Conservation (phyloP, 2,797 vertebrate species). For the Malacoraja senta region DNA sequence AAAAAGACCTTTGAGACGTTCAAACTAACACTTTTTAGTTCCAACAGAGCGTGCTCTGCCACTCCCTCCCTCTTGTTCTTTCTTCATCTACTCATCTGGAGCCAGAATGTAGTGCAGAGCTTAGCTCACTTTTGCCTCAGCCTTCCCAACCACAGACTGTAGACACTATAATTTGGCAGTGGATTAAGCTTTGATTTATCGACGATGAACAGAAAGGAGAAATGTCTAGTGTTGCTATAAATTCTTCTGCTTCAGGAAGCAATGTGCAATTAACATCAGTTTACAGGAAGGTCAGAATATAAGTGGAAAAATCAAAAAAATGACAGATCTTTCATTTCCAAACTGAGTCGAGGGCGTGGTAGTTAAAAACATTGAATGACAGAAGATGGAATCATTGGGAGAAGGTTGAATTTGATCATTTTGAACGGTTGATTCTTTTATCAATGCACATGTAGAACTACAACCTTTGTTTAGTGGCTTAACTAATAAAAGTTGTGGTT, state of each 20-base stretch:
- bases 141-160: background rate
- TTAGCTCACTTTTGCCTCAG: background rate
- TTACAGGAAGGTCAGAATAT: conserved; percentile 10
- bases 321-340: background rate
- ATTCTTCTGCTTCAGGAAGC: conserved; percentile 24
- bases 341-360: background rate
- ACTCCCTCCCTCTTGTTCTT: background rate
- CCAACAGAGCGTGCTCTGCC: background rate
- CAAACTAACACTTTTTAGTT: background rate
- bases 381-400: background rate
- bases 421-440: background rate
- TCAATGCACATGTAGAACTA: background rate
- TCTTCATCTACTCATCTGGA: background rate
- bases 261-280: background rate
- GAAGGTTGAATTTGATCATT: background rate
- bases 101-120: background rate
- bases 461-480: background rate
- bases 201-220: conserved; percentile 6
- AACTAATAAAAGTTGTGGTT: background rate
- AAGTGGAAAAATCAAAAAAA: conserved; percentile 8
- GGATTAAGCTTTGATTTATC: background rate
- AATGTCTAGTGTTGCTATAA: background rate
- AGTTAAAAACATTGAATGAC: background rate
- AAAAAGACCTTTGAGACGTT: background rate
- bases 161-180: conserved; percentile 29